Percentiles rank a stretch among this genome's conserved stretches.
phyloP scores from a whole-genome alignment of 2,797 vertebrate species.

The Furcifer pardalis region DNA sequence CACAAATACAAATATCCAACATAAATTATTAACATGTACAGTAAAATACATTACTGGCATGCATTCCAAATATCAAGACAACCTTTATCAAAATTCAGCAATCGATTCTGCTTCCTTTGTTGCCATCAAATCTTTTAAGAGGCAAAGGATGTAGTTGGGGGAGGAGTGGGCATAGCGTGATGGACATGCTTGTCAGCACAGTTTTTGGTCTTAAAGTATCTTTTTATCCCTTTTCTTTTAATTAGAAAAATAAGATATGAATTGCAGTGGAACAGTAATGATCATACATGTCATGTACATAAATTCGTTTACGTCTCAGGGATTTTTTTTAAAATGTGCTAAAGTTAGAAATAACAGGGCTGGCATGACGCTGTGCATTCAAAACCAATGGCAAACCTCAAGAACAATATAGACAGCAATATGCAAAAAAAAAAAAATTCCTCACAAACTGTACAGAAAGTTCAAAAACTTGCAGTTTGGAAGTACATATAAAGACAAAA shows the following conservation, averaged over 20 bases:
- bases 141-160: constrained; percentile 40
- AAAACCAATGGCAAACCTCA: constrained; percentile 74
- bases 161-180: background rate
- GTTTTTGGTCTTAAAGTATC: constrained; percentile 82
- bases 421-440: constrained; percentile 85
- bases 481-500: constrained; percentile 85
- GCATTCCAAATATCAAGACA: constrained; percentile 79
- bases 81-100: constrained; percentile 73
- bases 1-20: constrained; percentile 82
- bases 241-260: constrained; percentile 73
- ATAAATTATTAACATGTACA: constrained; percentile 78
- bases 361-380: constrained; percentile 81
- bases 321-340: constrained; percentile 48
- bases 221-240: constrained; percentile 60
- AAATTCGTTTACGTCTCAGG: constrained; percentile 48
- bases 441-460: constrained; percentile 85
- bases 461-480: constrained; percentile 87
- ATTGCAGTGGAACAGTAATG: constrained; percentile 63
- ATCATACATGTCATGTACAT: constrained; percentile 65
- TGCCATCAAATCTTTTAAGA: constrained; percentile 57
- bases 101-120: constrained; percentile 66
- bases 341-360: constrained; percentile 75
- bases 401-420: constrained; percentile 77
- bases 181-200: constrained; percentile 76
- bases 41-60: constrained; percentile 82